A percentile compares a stretch with the other conserved stretches of the same genome.
Evolutionary conservation across 2,113 vertebrate species (phyloP).

Genomic region (Sisor rabdophorus): DNA sequence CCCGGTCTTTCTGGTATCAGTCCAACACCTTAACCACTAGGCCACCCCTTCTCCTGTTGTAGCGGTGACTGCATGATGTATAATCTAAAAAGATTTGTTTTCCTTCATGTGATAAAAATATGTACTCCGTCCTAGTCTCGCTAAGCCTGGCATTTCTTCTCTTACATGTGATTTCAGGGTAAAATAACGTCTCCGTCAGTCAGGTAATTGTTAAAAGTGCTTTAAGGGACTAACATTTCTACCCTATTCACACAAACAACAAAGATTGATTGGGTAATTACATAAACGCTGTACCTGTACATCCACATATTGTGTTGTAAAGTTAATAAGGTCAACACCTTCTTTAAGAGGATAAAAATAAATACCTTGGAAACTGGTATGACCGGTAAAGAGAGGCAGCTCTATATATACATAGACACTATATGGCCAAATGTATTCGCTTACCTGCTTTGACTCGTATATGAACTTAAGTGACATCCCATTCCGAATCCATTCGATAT

Average conservation of each 20-base stretch:
- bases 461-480: too few species aligned
- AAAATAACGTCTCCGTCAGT: constrained; percentile 10
- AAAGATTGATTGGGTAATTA: not conserved
- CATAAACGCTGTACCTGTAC: not conserved
- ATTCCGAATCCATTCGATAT: too few species aligned
- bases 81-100: not conserved
- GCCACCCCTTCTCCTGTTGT: too few species aligned
- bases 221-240: constrained; percentile 10
- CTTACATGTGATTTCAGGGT: not conserved
- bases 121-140: not conserved
- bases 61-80: not conserved
- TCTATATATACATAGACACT: not conserved
- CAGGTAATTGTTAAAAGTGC: constrained; percentile 13
- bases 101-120: not conserved
- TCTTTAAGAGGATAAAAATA: constrained; percentile 25
- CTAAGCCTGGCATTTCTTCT: not conserved
- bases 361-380: constrained; percentile 24
- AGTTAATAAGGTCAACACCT: not conserved
- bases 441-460: too few species aligned
- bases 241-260: not conserved
- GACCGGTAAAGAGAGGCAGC: constrained; percentile 13
- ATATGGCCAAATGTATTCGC: too few species aligned
- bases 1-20: too few species aligned
- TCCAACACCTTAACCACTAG: too few species aligned
- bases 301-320: not conserved